Percentiles rank a stretch among this genome's conserved stretches.
Conservation (phyloP, 2,888 invertebrate species). For the Melikaiella ostensackeni region DNA sequence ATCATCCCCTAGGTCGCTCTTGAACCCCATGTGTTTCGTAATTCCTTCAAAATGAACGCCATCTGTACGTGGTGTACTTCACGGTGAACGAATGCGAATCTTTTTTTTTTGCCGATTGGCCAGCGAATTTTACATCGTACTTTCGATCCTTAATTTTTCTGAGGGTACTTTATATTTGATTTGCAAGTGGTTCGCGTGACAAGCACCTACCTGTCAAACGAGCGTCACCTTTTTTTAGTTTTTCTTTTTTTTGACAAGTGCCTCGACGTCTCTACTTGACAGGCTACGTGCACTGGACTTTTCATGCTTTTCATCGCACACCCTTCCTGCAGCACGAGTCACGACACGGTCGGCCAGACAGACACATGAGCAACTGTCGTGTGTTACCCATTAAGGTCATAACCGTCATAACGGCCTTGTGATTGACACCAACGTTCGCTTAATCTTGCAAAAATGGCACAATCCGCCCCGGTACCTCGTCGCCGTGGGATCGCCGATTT, state of each 20-base stretch:
- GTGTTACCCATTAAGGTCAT: slow-evolving; percentile 72
- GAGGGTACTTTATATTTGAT: neutral
- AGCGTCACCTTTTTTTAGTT: slow-evolving; percentile 26
- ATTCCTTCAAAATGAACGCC: slow-evolving; percentile 64
- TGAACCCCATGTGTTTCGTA: slow-evolving; percentile 48
- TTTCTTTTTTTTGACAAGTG: slow-evolving; percentile 27
- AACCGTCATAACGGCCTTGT: slow-evolving; percentile 68
- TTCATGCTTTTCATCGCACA: slow-evolving; percentile 7
- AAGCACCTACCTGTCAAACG: slow-evolving; percentile 16
- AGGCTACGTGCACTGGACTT: slow-evolving; percentile 21
- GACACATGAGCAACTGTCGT: slow-evolving; percentile 51
- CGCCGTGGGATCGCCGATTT: neutral
- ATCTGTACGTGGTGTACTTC: slow-evolving; percentile 64
- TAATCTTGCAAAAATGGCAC: slow-evolving; percentile 21
- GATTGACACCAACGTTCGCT: slow-evolving; percentile 61
- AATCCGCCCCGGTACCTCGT: neutral
- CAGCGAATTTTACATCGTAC: slow-evolving; percentile 31
- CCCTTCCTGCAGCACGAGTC: slow-evolving; percentile 31
- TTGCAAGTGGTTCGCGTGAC: neutral
- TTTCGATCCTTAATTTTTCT: neutral
- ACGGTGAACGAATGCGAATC: slow-evolving; percentile 57
- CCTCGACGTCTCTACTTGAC: slow-evolving; percentile 36
- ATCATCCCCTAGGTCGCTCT: slow-evolving; percentile 25
- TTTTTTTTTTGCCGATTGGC: slow-evolving; percentile 51
- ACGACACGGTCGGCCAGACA: slow-evolving; percentile 45